phyloP scores from a whole-genome alignment of 2,113 vertebrate species.

The Crotalus viridis region DNA sequence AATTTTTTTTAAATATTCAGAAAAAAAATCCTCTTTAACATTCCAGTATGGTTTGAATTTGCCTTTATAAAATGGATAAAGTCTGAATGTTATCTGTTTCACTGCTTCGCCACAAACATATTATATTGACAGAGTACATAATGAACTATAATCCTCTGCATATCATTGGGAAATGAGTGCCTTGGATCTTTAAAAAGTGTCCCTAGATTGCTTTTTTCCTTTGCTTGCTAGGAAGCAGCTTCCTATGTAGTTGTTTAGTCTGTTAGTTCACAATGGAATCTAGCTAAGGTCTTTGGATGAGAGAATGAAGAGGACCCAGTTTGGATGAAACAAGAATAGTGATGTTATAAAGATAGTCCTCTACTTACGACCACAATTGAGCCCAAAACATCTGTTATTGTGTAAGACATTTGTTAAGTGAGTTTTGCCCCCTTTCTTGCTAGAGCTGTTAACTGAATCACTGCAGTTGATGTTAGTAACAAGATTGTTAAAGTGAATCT shows the following conservation, averaged over 20 bases:
- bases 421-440: not conserved
- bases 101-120: constrained; percentile 2
- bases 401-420: not conserved
- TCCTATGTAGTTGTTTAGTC: not conserved
- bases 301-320: not conserved
- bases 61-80: constrained; percentile 14
- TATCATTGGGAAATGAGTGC: not conserved
- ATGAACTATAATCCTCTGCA: not conserved
- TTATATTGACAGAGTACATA: not conserved
- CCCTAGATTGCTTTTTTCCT: not conserved
- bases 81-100: constrained; percentile 11
- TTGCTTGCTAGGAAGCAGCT: not conserved
- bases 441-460: not conserved
- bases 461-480: not conserved
- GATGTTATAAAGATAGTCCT: not conserved
- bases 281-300: not conserved
- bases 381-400: not conserved
- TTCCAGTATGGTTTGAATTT: constrained; percentile 27
- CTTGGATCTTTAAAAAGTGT: not conserved
- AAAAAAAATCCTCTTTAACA: constrained; percentile 4
- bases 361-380: not conserved
- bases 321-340: not conserved
- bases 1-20: constrained; percentile 13
- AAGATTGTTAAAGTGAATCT: not conserved
- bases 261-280: not conserved